Evolutionary conservation across 2,113 vertebrate species (phyloP), one percentile per base, ranked within the genome.

Genomic region (Xerus inauris): DNA sequence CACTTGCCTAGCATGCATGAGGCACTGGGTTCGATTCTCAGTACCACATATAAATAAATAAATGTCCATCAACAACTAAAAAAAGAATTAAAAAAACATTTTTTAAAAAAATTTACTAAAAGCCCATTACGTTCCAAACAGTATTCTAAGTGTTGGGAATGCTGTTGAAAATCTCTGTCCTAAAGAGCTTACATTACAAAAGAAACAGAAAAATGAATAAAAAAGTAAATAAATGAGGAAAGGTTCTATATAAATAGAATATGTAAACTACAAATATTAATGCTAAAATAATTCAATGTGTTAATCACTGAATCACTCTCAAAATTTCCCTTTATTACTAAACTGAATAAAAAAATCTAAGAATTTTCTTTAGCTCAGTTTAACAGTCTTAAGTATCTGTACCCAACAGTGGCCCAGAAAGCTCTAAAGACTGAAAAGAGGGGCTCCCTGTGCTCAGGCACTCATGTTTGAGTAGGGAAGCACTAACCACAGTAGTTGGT

Each of bases 311-410:
- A 88, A 79, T 47, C 76, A 87, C 19, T 71, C 81, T 86, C 69
- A 83, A 75, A 89, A 89, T 81, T 79, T 77, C 30, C 51, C 35
- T 87, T 57, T n/a, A 47, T 40, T 40, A 65, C 51, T 45, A 79
- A 94, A 28, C 51, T 69, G 20, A 83, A 54, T 80, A 89, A 87
- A 90, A 89, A 87, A 90, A 84, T 96, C 26, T 84, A 80, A 69
- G 62, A 80, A 75, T 83, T 67, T 87, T 90, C 71, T 90, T 77
- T 30, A 90, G 51, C 93, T 87, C n/a, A 24, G 13, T 47, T 91
- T 86, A 35, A 89, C 51, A 91, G 73, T 71, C 38, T 72, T 72
- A 57, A 75, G 32, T 42, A 13, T n/a, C 54, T 89, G 19, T 38
- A 64, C 79, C 28, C 73, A 67, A 6, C 28, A 0, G 16, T 32